Conservation (phyloP, 2,888 invertebrate genomes). For the Tinea pellionella region DNA sequence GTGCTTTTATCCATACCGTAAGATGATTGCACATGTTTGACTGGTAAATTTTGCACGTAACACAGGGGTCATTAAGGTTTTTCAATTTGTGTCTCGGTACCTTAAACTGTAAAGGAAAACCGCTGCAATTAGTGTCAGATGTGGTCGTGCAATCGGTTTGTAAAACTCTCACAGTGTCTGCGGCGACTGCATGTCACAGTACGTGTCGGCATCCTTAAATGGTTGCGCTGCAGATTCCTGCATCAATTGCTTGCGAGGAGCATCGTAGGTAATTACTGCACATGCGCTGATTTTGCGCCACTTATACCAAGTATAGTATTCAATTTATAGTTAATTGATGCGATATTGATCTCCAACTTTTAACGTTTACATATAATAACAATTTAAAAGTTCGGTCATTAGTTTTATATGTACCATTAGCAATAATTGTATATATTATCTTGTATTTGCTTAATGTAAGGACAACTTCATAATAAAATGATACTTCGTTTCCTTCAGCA, state of each 20-base stretch:
- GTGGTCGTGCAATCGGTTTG: slow-evolving; percentile 8
- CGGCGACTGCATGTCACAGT: slow-evolving; percentile 5
- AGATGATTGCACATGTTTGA: neutral
- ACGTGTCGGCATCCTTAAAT: slow-evolving; percentile 11
- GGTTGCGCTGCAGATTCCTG: slow-evolving; percentile 11
- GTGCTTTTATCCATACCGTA: no score
- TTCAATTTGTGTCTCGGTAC: neutral
- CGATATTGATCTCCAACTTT: neutral
- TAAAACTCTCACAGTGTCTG: neutral
- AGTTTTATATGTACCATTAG: neutral
- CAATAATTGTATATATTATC: neutral
- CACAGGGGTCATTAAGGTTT: neutral
- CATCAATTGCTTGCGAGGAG: slow-evolving; percentile 11
- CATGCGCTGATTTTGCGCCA: slow-evolving; percentile 8
- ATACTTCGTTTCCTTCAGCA: neutral
- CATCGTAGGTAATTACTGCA: slow-evolving; percentile 10
- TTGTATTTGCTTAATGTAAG: slow-evolving; percentile 3
- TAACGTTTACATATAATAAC: neutral
- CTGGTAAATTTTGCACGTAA: neutral
- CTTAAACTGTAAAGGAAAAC: slow-evolving; percentile 10
- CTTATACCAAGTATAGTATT: neutral
- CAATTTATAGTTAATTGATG: slow-evolving; percentile 6
- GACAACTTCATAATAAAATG: neutral
- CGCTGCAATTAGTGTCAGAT: slow-evolving; percentile 15
- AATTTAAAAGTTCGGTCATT: neutral